These are phyloP conservation scores for Arrhopalites spinosus DNA, from an alignment of 2,888 invertebrate genomes.

Conservation along the genomic window DNA sequence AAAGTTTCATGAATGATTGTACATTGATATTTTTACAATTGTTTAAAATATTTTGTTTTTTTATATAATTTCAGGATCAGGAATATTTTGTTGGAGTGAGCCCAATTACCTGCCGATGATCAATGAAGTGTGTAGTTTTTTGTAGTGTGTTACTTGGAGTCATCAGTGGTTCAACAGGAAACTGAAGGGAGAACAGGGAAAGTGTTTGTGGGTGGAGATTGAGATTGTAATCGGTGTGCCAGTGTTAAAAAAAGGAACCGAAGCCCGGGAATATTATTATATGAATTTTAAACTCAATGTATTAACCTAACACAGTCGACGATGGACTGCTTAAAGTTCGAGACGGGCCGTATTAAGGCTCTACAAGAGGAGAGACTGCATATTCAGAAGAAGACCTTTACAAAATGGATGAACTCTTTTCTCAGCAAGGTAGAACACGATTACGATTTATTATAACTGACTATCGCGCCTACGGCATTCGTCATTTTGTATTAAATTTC, in stretches of 20 bases:
- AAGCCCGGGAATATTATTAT: no score
- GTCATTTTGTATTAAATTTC: neutral
- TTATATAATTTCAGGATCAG: neutral
- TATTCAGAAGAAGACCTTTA: conserved; percentile 99
- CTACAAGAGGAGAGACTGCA: conserved; percentile 96
- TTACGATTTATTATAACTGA: neutral
- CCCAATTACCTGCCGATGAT: neutral
- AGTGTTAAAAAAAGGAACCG: neutral
- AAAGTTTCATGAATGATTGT: no score
- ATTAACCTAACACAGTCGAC: neutral
- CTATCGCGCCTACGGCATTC: neutral
- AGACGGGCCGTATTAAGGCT: conserved; percentile 93
- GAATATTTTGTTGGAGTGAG: neutral
- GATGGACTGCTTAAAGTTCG: conserved; percentile 94
- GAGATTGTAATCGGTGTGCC: no score
- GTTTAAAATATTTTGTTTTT: neutral
- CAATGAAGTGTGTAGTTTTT: conserved; percentile 23
- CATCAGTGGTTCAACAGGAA: neutral
- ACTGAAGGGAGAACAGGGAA: neutral
- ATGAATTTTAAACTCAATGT: neutral
- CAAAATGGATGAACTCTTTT: conserved; percentile 99
- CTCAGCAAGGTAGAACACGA: conserved; percentile 75
- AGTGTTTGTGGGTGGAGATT: neutral
- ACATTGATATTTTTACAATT: neutral
- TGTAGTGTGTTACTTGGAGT: neutral